phyloP scores from a whole-genome alignment of 2,797 vertebrate genomes.

The Epinephelus awoara region DNA sequence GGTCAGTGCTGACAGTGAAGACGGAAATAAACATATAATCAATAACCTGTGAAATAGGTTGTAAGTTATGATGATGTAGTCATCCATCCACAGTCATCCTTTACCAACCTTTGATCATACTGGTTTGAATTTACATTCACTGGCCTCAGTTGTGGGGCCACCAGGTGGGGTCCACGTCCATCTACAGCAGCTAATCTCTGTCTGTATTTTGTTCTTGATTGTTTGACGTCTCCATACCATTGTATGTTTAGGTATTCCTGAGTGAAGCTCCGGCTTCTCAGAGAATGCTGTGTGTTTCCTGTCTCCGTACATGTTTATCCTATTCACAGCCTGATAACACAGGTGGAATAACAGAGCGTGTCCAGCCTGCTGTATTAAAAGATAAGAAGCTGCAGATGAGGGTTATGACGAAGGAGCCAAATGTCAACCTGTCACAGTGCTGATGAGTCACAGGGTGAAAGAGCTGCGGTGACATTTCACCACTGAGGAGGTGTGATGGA shows the following conservation, averaged over 20 bases:
- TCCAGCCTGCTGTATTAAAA: conserved; percentile 18
- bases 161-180: no score
- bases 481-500: conserved; percentile 28
- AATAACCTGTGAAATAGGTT: no score
- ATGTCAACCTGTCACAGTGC: conserved; percentile 55
- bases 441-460: conserved; percentile 40
- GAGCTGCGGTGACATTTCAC: conserved; percentile 46
- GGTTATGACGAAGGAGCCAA: conserved; percentile 48
- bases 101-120: no score
- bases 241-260: neutral
- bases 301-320: conserved; percentile 34
- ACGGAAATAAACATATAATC: no score
- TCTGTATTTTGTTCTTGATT: neutral
- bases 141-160: no score
- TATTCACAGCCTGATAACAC: conserved; percentile 29
- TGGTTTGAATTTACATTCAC: no score
- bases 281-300: neutral
- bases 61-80: no score
- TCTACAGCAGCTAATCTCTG: neutral
- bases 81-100: no score
- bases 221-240: neutral
- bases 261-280: neutral
- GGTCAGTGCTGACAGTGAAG: no score
- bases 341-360: conserved; percentile 9
- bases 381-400: conserved; percentile 60